These are phyloP conservation scores for Empidonax alnorum DNA, from an alignment of 2,113 vertebrate genomes.

Conservation along the genomic window DNA sequence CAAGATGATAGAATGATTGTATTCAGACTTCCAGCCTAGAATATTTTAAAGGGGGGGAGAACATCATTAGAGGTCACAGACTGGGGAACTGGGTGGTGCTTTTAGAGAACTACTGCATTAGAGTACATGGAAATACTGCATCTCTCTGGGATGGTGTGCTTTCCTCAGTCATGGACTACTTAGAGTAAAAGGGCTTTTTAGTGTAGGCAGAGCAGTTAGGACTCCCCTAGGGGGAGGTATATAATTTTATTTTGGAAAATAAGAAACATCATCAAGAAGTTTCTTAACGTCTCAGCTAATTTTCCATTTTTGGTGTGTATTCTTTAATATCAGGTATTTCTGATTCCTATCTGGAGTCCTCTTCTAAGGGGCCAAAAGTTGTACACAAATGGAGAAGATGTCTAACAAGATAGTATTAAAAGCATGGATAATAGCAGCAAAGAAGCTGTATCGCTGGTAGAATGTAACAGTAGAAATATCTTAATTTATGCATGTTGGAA, in stretches of 20 bases:
- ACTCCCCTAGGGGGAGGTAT: not conserved
- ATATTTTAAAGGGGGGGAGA: slow-evolving; percentile 8
- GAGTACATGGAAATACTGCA: not conserved
- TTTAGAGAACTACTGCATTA: not conserved
- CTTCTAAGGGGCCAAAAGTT: not conserved
- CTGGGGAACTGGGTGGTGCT: slow-evolving; percentile 1
- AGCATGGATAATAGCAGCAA: not conserved
- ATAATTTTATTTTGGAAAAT: slow-evolving; percentile 19
- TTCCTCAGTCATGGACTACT: not conserved
- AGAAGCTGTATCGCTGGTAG: not conserved
- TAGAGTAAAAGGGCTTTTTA: slow-evolving; percentile 15
- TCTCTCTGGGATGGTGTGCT: not conserved
- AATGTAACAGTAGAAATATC: not conserved
- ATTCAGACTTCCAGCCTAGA: slow-evolving; percentile 10
- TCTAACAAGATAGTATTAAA: not conserved
- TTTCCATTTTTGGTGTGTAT: not conserved
- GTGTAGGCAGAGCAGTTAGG: slow-evolving; percentile 3
- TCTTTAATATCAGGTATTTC: not conserved
- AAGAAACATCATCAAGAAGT: not conserved
- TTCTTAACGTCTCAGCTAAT: not conserved
- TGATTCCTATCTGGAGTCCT: not conserved
- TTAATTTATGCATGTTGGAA: not conserved
- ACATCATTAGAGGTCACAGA: not conserved
- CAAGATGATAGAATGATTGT: not conserved
- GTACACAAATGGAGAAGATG: not conserved